Evolutionary conservation across 2,113 vertebrate species (phyloP), one percentile per base, ranked within the genome.

Genomic region (Brachyhypopomus gauderio): DNA sequence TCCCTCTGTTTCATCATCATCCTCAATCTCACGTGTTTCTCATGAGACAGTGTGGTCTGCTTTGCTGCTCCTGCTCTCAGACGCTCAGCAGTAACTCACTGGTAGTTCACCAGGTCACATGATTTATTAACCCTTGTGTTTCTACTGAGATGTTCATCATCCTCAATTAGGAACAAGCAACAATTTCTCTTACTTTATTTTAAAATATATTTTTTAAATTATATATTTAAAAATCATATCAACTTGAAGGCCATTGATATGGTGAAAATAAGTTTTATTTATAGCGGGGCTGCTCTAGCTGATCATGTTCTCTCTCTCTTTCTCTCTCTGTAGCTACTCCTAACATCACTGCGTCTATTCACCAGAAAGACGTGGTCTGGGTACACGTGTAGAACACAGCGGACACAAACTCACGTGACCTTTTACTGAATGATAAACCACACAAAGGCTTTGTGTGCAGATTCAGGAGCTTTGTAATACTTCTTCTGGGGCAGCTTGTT

Each of bases 91-190:
- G 23, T 79, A 9, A 8, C 41, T 41, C 41, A 8, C 5, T 41
- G 41, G 41, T 30, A 30, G 30, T 3, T 66, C 23, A 55, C 45
- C 70, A 30, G 27, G 20, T 8, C 48, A 52, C n/a, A 58, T 72
- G 56, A 27, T 63, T 63, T 48, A 74, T 81, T 73, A 59, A 36
- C 27, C 25, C 22, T n/a, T 27, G 48, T 60, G 22, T 64, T 60
- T 52, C 64, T 8, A 67, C 30, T 4, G 30, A 59, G 48, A 34
- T 41, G 41, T 41, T 9, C 41, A 9, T 41, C 41, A 41, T 85
- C 74, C 81, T 81, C 23, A 52, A 78, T 85, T 81, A 81, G 64
- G 63, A 25, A 78, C 25, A 72, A 63, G 81, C 69, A 41, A 81
- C 77, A 34, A 64, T 9, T 23, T 62, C 59, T n/a, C n/a, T n/a